These are phyloP conservation scores for Oasisia sp. DNA, from an alignment of 2,888 invertebrate species.

Conservation along the genomic window DNA sequence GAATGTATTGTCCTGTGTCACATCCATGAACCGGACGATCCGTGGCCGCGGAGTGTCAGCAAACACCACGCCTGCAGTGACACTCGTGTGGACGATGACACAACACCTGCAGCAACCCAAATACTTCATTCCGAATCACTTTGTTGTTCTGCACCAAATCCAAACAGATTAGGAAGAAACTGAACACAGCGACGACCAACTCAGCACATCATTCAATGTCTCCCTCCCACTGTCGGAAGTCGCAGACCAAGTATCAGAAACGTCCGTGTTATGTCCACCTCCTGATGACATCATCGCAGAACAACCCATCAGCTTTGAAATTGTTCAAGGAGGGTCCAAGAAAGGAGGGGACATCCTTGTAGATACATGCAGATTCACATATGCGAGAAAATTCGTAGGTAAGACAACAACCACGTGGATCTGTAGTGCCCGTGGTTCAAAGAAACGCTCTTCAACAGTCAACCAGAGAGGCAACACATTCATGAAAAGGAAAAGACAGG, in stretches of 20 bases:
- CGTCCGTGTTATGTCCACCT: neutral
- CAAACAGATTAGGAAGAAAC: neutral
- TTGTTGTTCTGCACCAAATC: neutral
- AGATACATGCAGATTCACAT: neutral
- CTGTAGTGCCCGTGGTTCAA: neutral
- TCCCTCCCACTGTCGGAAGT: no score
- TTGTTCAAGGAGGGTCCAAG: neutral
- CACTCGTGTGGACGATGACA: no score
- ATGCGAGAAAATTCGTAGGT: no score
- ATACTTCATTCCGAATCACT: neutral
- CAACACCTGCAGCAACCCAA: no score
- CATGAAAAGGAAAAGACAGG: neutral
- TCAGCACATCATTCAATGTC: no score
- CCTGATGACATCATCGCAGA: neutral
- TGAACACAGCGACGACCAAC: no score
- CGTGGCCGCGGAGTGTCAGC: no score
- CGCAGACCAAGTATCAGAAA: no score
- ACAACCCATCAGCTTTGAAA: neutral
- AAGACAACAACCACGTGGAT: neutral
- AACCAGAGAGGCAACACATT: neutral
- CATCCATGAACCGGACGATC: no score
- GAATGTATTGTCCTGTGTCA: neutral
- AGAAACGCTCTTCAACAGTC: neutral
- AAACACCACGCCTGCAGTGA: no score
- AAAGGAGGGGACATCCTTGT: neutral